Evolutionary conservation across 2,113 vertebrate species (phyloP).

Genomic region (Brienomyrus brachyistius): DNA sequence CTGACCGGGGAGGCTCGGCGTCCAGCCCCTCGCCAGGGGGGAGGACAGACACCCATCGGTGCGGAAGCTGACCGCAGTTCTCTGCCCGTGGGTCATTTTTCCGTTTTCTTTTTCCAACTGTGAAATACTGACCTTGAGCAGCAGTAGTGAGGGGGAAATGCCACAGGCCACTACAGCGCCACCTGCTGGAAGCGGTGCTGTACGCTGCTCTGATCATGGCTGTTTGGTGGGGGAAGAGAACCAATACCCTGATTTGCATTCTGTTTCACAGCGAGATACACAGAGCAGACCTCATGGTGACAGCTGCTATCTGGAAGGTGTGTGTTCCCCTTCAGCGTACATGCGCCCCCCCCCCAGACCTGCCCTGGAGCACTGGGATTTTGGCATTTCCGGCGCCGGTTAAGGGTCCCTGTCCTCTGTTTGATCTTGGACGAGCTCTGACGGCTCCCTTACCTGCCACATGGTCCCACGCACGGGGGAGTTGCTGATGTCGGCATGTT

Average conservation of each 20-base stretch:
- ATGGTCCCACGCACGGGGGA: not conserved
- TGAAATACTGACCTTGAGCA: not conserved
- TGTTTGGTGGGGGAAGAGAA: not conserved
- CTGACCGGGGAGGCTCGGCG: constrained; percentile 54
- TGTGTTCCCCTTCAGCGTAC: not conserved
- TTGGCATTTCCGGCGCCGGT: not conserved
- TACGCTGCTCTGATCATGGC: not conserved
- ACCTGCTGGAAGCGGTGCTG: not conserved
- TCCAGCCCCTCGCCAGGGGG: not conserved
- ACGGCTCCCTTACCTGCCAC: not conserved
- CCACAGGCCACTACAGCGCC: not conserved
- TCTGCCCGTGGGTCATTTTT: not conserved
- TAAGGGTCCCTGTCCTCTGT: not conserved
- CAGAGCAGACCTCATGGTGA: not conserved
- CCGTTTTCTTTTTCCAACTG: not conserved
- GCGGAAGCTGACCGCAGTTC: not conserved
- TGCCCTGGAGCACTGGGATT: not conserved
- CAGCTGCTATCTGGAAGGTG: not conserved
- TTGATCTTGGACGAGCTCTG: not conserved
- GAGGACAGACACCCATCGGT: not conserved
- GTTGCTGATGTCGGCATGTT: not conserved
- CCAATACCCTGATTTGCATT: not conserved
- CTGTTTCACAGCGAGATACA: not conserved
- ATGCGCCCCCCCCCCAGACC: not conserved
- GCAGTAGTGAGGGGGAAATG: not conserved